Percentiles rank a stretch among this genome's conserved stretches.
Conservation (phyloP, 2,888 invertebrate species). For the Bimastos eiseni region DNA sequence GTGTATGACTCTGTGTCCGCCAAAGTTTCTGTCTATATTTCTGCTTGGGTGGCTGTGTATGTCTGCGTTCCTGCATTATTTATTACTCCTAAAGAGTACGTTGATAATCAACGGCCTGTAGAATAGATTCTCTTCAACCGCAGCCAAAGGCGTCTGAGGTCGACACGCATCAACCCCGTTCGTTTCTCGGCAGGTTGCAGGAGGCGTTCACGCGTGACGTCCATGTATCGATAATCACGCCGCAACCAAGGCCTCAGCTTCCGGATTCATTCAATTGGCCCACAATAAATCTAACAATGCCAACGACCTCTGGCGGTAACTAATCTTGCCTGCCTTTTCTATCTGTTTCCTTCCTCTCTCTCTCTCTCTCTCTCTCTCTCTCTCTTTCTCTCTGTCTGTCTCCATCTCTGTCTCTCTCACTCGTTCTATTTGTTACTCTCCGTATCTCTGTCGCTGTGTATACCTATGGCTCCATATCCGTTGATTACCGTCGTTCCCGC, state of each 20-base stretch:
- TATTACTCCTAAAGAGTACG: not conserved
- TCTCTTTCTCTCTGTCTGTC: not conserved
- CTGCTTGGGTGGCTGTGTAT: not conserved
- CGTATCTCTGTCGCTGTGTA: no score
- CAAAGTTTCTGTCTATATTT: not conserved
- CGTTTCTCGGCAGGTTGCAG: not conserved
- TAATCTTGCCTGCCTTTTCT: not conserved
- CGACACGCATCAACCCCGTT: not conserved
- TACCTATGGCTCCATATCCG: no score
- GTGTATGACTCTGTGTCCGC: not conserved
- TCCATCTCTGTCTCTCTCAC: no score
- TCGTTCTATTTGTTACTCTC: no score
- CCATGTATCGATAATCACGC: not conserved
- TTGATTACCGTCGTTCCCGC: no score
- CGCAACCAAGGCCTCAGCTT: not conserved
- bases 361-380: not conserved
- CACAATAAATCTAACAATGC: not conserved
- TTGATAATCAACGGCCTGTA: not conserved
- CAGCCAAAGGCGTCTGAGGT: not conserved
- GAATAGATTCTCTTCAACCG: not conserved
- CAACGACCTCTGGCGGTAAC: not conserved
- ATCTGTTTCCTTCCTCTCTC: no score
- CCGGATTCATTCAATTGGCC: not conserved
- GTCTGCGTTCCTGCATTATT: not conserved
- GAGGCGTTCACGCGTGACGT: not conserved